Base-by-base conservation (phyloP, 2,888 invertebrate species). In the Colletes collaris region DNA sequence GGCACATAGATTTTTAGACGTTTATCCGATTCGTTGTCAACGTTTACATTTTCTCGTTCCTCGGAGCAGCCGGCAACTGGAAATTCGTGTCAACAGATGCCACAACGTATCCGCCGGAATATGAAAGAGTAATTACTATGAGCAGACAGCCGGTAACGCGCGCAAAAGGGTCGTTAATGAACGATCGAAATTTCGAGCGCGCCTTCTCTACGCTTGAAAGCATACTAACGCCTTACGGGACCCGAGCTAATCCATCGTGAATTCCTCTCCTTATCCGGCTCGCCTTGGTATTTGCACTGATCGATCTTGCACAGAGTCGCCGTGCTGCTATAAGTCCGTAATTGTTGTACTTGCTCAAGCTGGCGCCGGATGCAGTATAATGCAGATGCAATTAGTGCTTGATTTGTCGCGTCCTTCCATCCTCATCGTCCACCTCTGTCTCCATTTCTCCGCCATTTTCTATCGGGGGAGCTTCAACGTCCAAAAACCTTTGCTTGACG, bases 331-430 rank as follows among this genome's bases (percentile, higher is more conserved):
- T 85, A 88, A 90, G 87, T 89, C 83, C 85, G 84, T 90, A 89
- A 90, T 90, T 89, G 90, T 90, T 89, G 87, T 88, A 87, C 88
- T 88, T 87, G 87, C 83, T 82, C 78, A 79, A 70, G 56, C 79
- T 69, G 79, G 77, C 78, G 73, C 81, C 83, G 84, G 86, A 81
- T 86, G 82, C 79, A 60, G 81, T 79, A 71, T 81, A 70, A 74
- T 79, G 80, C 80, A 86, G 84, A 88, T 87, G 88, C 89, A 90
- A 89, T 89, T 82, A 84, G 76, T 64, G 76, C 86, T 78, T 76
- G 78, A 83, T 83, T 85, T 67, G 81, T 76, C 78, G 65, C 50
- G 63, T 16, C 55, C 65, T 58, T 10, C 58, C 40, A 53, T 67
- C 40, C 58, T 63, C 49, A 58, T 44, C 11, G 19, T 49, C 49